These are phyloP conservation scores for Ditula angustiorana DNA, from an alignment of 2,888 invertebrate species.

Conservation along the genomic window DNA sequence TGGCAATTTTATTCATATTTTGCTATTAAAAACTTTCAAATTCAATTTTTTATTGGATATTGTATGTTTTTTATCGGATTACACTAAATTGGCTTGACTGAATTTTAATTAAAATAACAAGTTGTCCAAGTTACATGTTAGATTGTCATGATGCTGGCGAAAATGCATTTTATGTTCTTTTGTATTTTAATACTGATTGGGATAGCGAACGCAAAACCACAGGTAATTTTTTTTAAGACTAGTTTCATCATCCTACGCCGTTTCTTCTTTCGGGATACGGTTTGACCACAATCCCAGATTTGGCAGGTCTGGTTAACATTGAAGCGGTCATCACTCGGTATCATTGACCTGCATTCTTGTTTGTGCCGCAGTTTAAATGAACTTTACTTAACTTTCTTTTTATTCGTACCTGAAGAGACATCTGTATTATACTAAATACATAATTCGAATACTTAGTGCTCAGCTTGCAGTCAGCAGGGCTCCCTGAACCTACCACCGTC, in stretches of 20 bases:
- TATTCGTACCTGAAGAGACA: too few relatives aligned
- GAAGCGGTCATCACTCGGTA: too few relatives aligned
- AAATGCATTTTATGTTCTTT: slow-evolving; percentile 51
- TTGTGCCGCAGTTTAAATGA: background rate
- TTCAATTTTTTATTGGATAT: background rate
- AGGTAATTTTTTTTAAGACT: too few relatives aligned
- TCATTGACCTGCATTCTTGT: too few relatives aligned
- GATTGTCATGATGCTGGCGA: background rate
- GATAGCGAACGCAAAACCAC: slow-evolving; percentile 51
- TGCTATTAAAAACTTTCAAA: background rate
- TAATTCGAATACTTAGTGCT: background rate
- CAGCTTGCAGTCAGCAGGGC: background rate
- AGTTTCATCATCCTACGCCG: too few relatives aligned
- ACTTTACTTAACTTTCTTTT: too few relatives aligned
- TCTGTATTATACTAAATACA: too few relatives aligned
- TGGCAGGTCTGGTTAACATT: too few relatives aligned
- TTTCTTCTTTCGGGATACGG: too few relatives aligned
- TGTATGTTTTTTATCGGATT: too few relatives aligned
- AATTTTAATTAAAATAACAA: slow-evolving; percentile 4
- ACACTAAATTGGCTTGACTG: slow-evolving; percentile 8
- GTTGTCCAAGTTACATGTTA: background rate
- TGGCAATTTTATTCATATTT: background rate
- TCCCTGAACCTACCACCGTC: background rate
- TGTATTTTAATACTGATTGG: slow-evolving; percentile 49
- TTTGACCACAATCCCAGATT: too few relatives aligned